phyloP scores from a whole-genome alignment of 2,888 invertebrate species.

The Oscheius sp. region DNA sequence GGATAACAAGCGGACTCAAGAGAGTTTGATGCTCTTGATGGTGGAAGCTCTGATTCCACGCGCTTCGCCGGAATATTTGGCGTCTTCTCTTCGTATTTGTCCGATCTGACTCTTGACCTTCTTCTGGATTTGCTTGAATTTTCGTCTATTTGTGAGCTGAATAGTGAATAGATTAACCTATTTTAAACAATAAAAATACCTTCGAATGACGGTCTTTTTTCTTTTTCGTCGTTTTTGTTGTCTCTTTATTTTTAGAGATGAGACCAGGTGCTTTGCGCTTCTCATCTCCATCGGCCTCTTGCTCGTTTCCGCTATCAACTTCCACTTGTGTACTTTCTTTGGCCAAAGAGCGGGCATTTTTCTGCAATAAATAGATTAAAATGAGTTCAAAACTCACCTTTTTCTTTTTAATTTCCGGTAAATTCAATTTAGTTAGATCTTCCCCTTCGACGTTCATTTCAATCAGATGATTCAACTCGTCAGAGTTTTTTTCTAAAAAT shows the following conservation, averaged over 20 bases:
- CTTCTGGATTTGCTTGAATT: conserved; percentile 44
- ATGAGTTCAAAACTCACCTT: conserved; percentile 4
- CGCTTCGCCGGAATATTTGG: conserved; percentile 87
- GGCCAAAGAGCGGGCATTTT: background rate
- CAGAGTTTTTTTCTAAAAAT: conserved; percentile 40
- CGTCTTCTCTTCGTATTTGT: conserved; percentile 80
- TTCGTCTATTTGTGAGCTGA: conserved; percentile 46
- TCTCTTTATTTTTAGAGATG: conserved; percentile 36
- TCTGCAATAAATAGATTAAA: background rate
- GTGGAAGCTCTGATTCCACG: conserved; percentile 91
- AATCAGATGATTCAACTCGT: conserved; percentile 39
- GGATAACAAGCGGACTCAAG: conserved; percentile 57
- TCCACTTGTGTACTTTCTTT: background rate
- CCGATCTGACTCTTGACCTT: conserved; percentile 51
- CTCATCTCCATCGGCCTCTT: conserved; percentile 30
- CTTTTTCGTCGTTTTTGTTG: conserved; percentile 37
- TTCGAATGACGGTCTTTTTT: conserved; percentile 48
- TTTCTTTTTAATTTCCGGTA: conserved; percentile 19
- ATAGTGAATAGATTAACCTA: conserved; percentile 7
- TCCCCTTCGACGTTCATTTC: conserved; percentile 25
- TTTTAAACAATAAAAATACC: no score
- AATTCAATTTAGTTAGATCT: background rate
- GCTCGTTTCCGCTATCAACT: background rate
- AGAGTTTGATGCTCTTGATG: conserved; percentile 87
- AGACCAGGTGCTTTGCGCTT: conserved; percentile 39